phyloP scores from a whole-genome alignment of 2,888 invertebrate genomes.

The Venustoraphidia nigricollis region DNA sequence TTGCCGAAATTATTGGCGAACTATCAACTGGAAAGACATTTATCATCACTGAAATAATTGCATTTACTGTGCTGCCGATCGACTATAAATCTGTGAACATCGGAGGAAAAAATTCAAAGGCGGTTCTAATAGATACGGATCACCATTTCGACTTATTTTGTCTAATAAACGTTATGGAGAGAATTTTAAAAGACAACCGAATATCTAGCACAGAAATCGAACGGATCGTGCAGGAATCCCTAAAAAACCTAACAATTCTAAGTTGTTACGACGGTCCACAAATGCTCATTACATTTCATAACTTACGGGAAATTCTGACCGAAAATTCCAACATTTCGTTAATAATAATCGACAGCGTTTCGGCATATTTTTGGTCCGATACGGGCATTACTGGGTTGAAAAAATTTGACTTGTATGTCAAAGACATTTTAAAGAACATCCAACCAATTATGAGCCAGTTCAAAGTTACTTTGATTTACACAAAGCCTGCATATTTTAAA shows the following conservation, averaged over 20 bases:
- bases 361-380: slow-evolving; percentile 32
- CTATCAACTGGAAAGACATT: slow-evolving; percentile 30
- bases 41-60: slow-evolving; percentile 30
- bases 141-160: slow-evolving; percentile 30
- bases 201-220: slow-evolving; percentile 11
- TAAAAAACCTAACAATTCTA: slow-evolving; percentile 24
- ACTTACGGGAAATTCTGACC: slow-evolving; percentile 25
- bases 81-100: slow-evolving; percentile 17
- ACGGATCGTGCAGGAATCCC: slow-evolving; percentile 17
- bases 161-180: slow-evolving; percentile 23
- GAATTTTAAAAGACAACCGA: slow-evolving; percentile 16
- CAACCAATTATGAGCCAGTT: not conserved
- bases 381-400: not conserved
- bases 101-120: slow-evolving; percentile 28
- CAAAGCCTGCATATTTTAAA: slow-evolving; percentile 1
- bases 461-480: slow-evolving; percentile 1
- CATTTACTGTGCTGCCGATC: slow-evolving; percentile 28
- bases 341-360: slow-evolving; percentile 32
- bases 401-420: not conserved
- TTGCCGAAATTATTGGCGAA: slow-evolving; percentile 33
- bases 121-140: slow-evolving; percentile 32
- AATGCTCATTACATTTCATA: slow-evolving; percentile 21
- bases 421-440: not conserved
- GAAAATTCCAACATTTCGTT: slow-evolving; percentile 26
- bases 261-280: slow-evolving; percentile 26